Evolutionary conservation across 2,113 vertebrate genomes (phyloP).

Genomic region (Tympanuchus pallidicinctus): DNA sequence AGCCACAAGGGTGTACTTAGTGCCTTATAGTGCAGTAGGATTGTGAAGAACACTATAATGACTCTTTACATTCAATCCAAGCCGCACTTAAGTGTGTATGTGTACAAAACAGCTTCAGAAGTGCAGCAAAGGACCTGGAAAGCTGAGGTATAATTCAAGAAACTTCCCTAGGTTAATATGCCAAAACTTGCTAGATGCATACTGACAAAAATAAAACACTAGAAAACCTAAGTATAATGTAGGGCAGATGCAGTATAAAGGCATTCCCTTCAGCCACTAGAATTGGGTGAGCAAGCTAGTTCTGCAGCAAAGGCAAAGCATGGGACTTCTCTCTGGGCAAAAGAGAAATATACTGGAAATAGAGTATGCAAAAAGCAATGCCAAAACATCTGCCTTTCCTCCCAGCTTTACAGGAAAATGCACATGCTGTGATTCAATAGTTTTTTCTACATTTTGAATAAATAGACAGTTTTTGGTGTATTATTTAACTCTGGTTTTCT

Average conservation of each 20-base stretch:
- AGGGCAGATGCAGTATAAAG: background rate
- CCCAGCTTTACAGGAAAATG: background rate
- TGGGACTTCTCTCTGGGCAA: background rate
- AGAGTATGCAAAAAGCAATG: background rate
- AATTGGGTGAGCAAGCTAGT: rapidly evolving
- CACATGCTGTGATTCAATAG: background rate
- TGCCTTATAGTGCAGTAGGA: background rate
- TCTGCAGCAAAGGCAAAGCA: background rate
- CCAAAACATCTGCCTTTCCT: background rate
- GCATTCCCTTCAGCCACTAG: background rate
- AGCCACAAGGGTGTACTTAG: slow-evolving; percentile 47
- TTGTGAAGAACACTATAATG: slow-evolving; percentile 17
- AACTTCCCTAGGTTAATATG: slow-evolving; percentile 8
- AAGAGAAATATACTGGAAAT: background rate
- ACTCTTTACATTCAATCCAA: slow-evolving; percentile 37
- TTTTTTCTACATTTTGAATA: background rate
- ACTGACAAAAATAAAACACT: background rate
- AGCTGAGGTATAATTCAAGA: slow-evolving; percentile 2
- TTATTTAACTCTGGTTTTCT: background rate
- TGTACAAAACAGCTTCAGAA: background rate
- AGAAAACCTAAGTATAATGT: background rate
- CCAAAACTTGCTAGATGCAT: background rate
- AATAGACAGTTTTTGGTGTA: background rate
- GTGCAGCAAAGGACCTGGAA: background rate
- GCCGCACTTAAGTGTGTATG: background rate